A percentile compares a stretch with the other conserved stretches of the same genome.
phyloP scores from a whole-genome alignment of 2,113 vertebrate genomes.

The Triplophysa tibetana region DNA sequence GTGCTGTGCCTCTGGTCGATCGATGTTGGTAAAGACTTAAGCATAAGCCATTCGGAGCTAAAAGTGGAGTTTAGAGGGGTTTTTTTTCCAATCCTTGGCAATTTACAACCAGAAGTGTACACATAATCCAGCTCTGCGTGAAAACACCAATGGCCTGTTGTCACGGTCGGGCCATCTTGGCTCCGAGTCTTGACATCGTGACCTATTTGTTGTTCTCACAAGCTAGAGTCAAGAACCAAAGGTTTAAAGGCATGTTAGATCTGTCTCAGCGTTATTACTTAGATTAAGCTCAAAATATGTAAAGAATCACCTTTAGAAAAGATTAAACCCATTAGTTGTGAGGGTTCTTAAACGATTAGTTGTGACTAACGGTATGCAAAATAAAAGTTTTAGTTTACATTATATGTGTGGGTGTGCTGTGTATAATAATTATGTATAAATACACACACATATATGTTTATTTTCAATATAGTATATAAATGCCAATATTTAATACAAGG shows the following conservation, averaged over 20 bases:
- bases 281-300: constrained; percentile 5
- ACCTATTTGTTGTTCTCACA: not conserved
- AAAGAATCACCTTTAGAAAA: not conserved
- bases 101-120: constrained; percentile 19
- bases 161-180: not conserved
- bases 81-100: not conserved
- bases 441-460: no score
- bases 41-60: constrained; percentile 5
- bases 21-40: constrained; percentile 20
- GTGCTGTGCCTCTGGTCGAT: not conserved
- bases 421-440: no score
- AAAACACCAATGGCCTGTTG: not conserved
- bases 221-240: not conserved
- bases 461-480: no score
- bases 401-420: no score
- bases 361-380: no score
- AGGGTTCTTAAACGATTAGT: not conserved
- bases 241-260: not conserved
- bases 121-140: constrained; percentile 14
- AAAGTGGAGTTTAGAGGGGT: not conserved
- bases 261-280: not conserved
- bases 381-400: no score
- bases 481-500: no score
- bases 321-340: not conserved
- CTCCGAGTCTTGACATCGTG: not conserved